Conservation (phyloP, 2,797 vertebrate genomes). For the Bufotes viridis region DNA sequence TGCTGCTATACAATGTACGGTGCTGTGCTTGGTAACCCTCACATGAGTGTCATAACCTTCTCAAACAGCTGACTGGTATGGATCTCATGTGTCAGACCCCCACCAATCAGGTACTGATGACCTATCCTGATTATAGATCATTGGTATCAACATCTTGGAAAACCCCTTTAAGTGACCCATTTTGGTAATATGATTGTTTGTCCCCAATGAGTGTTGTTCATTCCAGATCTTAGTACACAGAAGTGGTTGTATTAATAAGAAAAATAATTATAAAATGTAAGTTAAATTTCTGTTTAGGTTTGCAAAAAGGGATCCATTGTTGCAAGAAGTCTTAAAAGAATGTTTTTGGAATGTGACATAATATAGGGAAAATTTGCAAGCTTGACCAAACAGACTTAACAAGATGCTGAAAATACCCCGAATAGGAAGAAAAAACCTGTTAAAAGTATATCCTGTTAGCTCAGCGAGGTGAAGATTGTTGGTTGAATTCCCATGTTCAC, state of each 20-base stretch:
- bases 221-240: background rate
- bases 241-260: background rate
- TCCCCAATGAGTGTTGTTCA: no score
- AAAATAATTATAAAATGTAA: background rate
- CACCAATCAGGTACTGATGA: no score
- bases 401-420: constrained; percentile 27
- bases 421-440: constrained; percentile 30
- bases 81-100: no score
- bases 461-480: constrained; percentile 57
- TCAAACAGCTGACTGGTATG: no score
- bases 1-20: no score
- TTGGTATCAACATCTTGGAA: no score
- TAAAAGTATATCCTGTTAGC: constrained; percentile 57
- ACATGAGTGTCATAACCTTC: no score
- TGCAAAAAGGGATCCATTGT: no score
- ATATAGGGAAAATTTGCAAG: constrained; percentile 33
- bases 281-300: background rate
- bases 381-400: constrained; percentile 35
- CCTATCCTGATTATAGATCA: no score
- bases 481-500: constrained; percentile 61
- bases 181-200: no score
- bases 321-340: background rate
- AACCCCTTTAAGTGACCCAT: no score
- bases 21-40: no score
- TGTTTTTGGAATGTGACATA: constrained; percentile 1